These are phyloP conservation scores for Glyphotaelius pellucidus DNA, from an alignment of 2,888 invertebrate species.

Conservation along the genomic window DNA sequence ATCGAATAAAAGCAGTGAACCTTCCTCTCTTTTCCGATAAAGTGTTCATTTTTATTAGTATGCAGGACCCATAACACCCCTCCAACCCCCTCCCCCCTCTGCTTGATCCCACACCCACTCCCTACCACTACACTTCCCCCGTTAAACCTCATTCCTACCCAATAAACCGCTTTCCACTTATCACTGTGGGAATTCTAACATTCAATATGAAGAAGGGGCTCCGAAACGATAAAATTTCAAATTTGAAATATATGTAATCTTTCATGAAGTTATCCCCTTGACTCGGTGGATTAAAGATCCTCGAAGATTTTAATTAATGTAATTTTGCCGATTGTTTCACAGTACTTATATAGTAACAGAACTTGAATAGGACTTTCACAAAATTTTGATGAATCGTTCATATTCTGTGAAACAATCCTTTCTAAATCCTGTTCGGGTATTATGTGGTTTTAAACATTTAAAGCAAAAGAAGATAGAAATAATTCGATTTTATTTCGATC, in stretches of 20 bases:
- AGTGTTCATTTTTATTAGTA: slow-evolving; percentile 32
- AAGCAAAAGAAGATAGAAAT: too few relatives aligned
- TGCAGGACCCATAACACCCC: not conserved
- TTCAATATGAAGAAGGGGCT: slow-evolving; percentile 28
- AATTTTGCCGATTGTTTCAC: not conserved
- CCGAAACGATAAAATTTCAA: slow-evolving; percentile 29
- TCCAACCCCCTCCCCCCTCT: not conserved
- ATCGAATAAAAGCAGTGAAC: slow-evolving; percentile 27
- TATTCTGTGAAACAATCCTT: too few relatives aligned
- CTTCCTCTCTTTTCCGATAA: slow-evolving; percentile 4
- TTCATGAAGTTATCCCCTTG: not conserved
- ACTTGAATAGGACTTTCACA: too few relatives aligned
- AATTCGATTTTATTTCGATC: too few relatives aligned
- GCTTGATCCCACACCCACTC: not conserved
- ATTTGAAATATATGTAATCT: slow-evolving; percentile 26
- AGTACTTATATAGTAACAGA: too few relatives aligned
- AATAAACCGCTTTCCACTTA: slow-evolving; percentile 37
- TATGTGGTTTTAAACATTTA: too few relatives aligned
- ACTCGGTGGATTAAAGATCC: not conserved
- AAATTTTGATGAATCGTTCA: too few relatives aligned
- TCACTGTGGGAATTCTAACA: slow-evolving; percentile 38
- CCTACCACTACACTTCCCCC: not conserved
- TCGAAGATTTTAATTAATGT: not conserved
- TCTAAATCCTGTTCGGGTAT: too few relatives aligned
- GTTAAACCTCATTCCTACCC: slow-evolving; percentile 18